A percentile compares a stretch with the other conserved stretches of the same genome.
These are phyloP conservation scores for Andricus quercusramuli DNA, from an alignment of 2,888 invertebrate genomes.

Conservation along the genomic window DNA sequence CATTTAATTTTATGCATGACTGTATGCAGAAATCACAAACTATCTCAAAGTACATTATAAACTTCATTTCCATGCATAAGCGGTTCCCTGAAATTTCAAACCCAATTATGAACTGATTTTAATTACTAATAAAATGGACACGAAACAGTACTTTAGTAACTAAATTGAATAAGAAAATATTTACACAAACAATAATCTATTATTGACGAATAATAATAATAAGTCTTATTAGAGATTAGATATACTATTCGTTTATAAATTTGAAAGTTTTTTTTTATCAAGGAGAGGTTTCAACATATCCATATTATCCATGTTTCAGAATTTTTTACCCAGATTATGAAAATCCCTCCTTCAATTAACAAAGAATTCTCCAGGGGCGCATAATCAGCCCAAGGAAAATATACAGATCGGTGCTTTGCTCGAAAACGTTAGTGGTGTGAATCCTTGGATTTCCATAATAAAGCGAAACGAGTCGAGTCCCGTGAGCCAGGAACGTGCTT, in stretches of 20 bases:
- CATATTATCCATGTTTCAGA: no score
- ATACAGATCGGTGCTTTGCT: neutral
- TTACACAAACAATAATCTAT: neutral
- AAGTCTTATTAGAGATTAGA: no score
- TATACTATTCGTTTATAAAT: no score
- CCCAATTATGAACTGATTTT: neutral
- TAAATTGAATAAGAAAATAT: no score
- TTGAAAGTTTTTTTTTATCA: no score
- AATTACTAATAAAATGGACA: neutral
- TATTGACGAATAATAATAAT: neutral
- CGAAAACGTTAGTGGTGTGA: neutral
- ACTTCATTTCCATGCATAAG: neutral
- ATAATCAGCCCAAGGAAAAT: neutral
- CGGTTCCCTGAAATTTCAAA: neutral
- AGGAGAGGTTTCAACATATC: no score
- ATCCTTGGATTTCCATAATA: constrained; percentile 18
- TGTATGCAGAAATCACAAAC: neutral
- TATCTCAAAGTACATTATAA: neutral
- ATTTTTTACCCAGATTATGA: no score
- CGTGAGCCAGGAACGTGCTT: neutral
- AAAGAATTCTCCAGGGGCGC: neutral
- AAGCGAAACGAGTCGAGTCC: constrained; percentile 3
- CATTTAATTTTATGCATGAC: neutral
- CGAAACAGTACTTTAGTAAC: no score
- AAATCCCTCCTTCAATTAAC: neutral